Evolutionary conservation across 2,113 vertebrate species (phyloP).

Genomic region (Tragelaphus scriptus): DNA sequence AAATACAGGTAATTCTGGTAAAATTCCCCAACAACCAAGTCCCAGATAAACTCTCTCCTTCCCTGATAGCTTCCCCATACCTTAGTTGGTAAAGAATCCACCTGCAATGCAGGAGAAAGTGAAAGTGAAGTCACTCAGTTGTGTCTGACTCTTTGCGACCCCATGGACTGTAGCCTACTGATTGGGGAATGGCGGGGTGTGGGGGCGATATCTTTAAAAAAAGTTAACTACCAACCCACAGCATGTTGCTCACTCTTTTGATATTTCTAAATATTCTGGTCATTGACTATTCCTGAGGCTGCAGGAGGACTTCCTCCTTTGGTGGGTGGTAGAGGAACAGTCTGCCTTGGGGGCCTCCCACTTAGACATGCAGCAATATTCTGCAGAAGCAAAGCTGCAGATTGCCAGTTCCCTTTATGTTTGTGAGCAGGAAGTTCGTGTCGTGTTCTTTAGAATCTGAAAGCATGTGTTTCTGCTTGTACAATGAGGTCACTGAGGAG

Average conservation of each 20-base stretch:
- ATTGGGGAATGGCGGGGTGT: no score
- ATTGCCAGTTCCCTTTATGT: rapidly evolving
- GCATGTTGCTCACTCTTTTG: not conserved
- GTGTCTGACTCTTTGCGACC: no score
- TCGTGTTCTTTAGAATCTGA: not conserved
- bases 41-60: not conserved
- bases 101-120: no score
- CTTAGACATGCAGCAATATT: not conserved
- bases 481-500: not conserved
- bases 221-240: not conserved
- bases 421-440: not conserved
- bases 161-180: no score
- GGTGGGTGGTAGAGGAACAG: rapidly evolving
- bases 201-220: not conserved
- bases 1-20: not conserved
- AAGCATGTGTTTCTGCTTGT: not conserved
- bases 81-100: no score
- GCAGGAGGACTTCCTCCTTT: rapidly evolving
- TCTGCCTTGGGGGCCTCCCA: not conserved
- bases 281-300: not conserved
- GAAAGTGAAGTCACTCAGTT: no score
- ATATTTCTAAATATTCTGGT: not conserved
- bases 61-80: no score
- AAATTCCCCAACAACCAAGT: not conserved
- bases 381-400: not conserved